Percentiles rank a stretch among this genome's conserved stretches.
phyloP scores from a whole-genome alignment of 2,113 vertebrate species.

The Phrynosoma platyrhinos region DNA sequence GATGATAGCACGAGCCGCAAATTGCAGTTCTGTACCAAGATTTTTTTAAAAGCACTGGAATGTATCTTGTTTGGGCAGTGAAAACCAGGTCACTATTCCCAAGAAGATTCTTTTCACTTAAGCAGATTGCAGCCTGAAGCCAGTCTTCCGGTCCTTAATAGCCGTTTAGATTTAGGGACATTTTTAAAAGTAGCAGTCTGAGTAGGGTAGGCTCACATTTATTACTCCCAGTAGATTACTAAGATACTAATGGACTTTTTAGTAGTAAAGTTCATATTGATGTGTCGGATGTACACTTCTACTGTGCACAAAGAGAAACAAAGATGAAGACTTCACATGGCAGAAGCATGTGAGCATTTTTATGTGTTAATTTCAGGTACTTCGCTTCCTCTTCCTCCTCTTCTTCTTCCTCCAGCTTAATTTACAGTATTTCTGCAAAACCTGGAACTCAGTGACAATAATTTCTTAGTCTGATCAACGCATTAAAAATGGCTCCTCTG shows the following conservation, averaged over 20 bases:
- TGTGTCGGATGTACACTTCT: not conserved
- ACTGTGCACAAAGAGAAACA: slow-evolving; percentile 41
- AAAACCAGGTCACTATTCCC: slow-evolving; percentile 35
- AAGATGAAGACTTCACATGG: slow-evolving; percentile 21
- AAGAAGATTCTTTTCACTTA: slow-evolving; percentile 47
- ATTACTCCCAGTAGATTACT: slow-evolving; percentile 39
- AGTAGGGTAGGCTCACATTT: not conserved
- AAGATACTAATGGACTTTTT: slow-evolving; percentile 31
- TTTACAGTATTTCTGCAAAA: slow-evolving; percentile 26
- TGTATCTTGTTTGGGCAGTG: slow-evolving; percentile 16
- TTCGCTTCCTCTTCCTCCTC: slow-evolving; percentile 11
- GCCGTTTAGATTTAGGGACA: slow-evolving; percentile 17
- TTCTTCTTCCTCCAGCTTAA: not conserved
- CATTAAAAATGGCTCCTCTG: slow-evolving; percentile 37
- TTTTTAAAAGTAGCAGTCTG: slow-evolving; percentile 43
- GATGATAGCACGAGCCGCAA: slow-evolving; percentile 39
- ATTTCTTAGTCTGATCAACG: slow-evolving; percentile 45
- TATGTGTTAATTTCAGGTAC: not conserved
- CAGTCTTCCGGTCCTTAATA: slow-evolving; percentile 58
- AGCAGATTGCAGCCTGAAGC: slow-evolving; percentile 56
- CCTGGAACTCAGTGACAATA: not conserved
- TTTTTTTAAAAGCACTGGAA: slow-evolving; percentile 25
- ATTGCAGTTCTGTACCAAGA: slow-evolving; percentile 18
- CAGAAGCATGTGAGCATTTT: not conserved
- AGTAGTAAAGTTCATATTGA: slow-evolving; percentile 45